A percentile compares a stretch with the other conserved stretches of the same genome.
These are phyloP conservation scores for Avahi laniger DNA, from an alignment of 2,797 vertebrate species.

Conservation along the genomic window DNA sequence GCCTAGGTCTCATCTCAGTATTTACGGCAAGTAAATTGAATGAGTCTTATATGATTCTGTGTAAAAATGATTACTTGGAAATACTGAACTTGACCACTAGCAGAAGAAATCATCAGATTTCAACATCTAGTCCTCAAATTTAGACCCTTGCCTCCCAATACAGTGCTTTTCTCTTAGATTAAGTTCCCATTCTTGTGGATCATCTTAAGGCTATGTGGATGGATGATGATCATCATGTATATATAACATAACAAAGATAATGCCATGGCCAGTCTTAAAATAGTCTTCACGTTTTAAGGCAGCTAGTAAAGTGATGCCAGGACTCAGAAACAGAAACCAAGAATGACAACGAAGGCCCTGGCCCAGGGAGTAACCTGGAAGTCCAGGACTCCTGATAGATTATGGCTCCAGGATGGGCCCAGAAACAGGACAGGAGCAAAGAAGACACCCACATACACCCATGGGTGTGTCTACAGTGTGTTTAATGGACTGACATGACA, in stretches of 20 bases:
- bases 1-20: conserved; percentile 28
- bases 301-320: not conserved
- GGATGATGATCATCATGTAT: not conserved
- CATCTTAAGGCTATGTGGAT: not conserved
- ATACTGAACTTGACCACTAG: conserved; percentile 25
- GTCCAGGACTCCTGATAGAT: not conserved
- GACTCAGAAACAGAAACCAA: not conserved
- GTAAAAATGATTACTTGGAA: conserved; percentile 45
- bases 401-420: not conserved
- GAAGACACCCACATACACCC: not conserved
- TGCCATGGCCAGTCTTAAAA: not conserved
- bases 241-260: not conserved
- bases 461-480: not conserved
- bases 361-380: not conserved
- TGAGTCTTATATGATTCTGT: conserved; percentile 33
- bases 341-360: not conserved
- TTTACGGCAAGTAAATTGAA: conserved; percentile 45
- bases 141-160: not conserved
- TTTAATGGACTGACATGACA: not conserved
- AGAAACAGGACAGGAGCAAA: not conserved
- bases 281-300: not conserved
- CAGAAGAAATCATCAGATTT: conserved; percentile 8
- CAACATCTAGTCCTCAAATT: not conserved
- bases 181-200: not conserved
- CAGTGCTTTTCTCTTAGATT: not conserved